Base-by-base conservation (phyloP, 2,888 invertebrate genomes). In the Drosophila nigritarsus region DNA sequence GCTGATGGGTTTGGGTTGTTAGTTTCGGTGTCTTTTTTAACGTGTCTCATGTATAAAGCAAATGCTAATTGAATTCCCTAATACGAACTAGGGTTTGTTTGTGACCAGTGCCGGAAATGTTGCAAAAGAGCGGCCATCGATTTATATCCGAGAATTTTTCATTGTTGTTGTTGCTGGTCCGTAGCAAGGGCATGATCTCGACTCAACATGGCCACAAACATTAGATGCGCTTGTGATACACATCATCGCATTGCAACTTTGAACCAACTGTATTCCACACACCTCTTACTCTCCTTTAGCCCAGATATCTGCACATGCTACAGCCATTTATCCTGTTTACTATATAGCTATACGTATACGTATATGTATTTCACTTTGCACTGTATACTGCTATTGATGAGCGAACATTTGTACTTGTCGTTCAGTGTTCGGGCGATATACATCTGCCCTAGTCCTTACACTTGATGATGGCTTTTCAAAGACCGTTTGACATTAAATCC, bases 391-490 rank as follows among this genome's bases (percentile, higher is more conserved):
- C 68, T 86, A 88, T 84, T 88, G 84, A 84, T 84, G 84, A 74
- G 62, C 61, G 70, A 67, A 65, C 81, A 84, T 86, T 88, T 86
- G 68, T 84, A 83, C 80, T 80, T 84, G 86, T 84, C 87, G 71
- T 81, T 83, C 81, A 83, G 78, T 75, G 73, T 86, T 72, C 68
- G 65, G 67, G 30, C 86, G 55, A 80, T 85, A 80, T 65, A 53
- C 77, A 85, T 83, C 64, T 40, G 60, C 24, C 9, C 40, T 24
- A 53, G 48, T 59, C 56, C 56, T 9, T 82, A 68, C 75, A 75
- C 71, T 87, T 87, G 84, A 75, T 81, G 87, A 89, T 89, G 80
- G 72, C 89, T 75, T 83, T 86, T 69, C 79, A 87, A 81, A 89
- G 82, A 81, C 75, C 63, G 71, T 55, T 73, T 73, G 78, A 76